Evolutionary conservation across 1,140 invertebrate species (phyloP), one percentile per base, ranked within the genome.

Genomic region (Zophobas atratus): DNA sequence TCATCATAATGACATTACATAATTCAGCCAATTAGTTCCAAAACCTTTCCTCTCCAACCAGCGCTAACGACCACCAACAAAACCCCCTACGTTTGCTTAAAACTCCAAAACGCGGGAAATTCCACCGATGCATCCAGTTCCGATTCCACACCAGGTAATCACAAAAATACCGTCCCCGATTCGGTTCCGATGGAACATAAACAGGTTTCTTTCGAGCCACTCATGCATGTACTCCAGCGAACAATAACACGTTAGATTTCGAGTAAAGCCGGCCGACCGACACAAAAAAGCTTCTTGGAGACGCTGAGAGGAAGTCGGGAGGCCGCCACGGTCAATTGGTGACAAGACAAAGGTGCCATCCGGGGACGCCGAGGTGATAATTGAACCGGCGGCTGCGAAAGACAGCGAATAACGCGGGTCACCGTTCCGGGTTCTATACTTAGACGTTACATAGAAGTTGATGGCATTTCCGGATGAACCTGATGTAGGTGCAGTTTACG

Each of bases 181-280:
- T 73, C 71, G 71, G 71, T 73, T 73, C 71, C 71, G 71, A 72
- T 51, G 70, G 43, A 51, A 72, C 51, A 72, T 53, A 72, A 73
- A 73, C 71, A 55, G 71, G 71, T 73, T 73, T 73, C 71, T 73
- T 73, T 55, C 49, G 35, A 55, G 56, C 38, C 71, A 73, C 55
- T 73, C 71, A 55, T 36, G 48, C 71, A 55, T 55, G 35, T 38
- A 73, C 71, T 6, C 6, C 71, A 55, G 32, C 71, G 48, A 73
- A 55, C 48, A 73, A 73, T 73, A 67, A 67, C 60, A 67, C 60
- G 43, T 67, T 67, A 67, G 60, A 41, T 67, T 43, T 67, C 39
- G 39, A 43, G 43, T 43, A 67, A 67, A 67, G 39, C 56, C 56
- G 60, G 6, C 53, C 33, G 35, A 67, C 60, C 60, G 39, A 39